Base-by-base conservation (phyloP, 53 echinoderm and acorn worm species). In the Antedon mediterranea region DNA sequence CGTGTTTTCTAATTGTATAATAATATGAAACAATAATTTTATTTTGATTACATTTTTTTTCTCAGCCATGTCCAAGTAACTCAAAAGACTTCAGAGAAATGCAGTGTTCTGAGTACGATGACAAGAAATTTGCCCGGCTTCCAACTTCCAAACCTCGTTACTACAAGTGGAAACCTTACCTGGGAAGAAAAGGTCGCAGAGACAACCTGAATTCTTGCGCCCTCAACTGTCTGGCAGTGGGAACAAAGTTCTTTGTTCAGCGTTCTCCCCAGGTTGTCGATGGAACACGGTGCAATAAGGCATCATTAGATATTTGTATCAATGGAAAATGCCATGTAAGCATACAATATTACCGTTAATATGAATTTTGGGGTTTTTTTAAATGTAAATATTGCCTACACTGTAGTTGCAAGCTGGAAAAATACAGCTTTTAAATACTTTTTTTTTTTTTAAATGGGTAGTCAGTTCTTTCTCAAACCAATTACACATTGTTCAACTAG, bases 241-340 rank as follows among this genome's bases (percentile, higher is more conserved):
- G 78, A 14, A 90, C 86, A 0, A 86, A 79, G 27, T 90, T 93
- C 73, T 76, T 33, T 33, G 84, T 84, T 29, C 77, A 85, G 43
- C 80, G 72, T 43, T 80, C 90, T 13, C 83, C 80, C 26, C 79
- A 86, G 83, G 90, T 98, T 3, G 84, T 84, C 13, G 92, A 98
- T 44, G 98, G 98, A 20, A 93, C 92, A 0, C 83, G 92, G 34
- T 98, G 98, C 77, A 86, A 86, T 71, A 85, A 90, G 0, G 79
- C 89, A 31, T 80, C 89, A 0, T 74, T 83, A 4, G 90, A 98
- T 44, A 84, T 98, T 44, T 98, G 98, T 79, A 92, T 98, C 80
- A 90, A 90, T 44, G 90, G 92, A 31, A 89, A 86, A 15, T 98
- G 98, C 71, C 90, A 88, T 79, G 98, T 98, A 83, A 87, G 95